A percentile compares a stretch with the other conserved stretches of the same genome.
Conservation (phyloP, 1,140 invertebrate species). For the Drosophila dunni region DNA sequence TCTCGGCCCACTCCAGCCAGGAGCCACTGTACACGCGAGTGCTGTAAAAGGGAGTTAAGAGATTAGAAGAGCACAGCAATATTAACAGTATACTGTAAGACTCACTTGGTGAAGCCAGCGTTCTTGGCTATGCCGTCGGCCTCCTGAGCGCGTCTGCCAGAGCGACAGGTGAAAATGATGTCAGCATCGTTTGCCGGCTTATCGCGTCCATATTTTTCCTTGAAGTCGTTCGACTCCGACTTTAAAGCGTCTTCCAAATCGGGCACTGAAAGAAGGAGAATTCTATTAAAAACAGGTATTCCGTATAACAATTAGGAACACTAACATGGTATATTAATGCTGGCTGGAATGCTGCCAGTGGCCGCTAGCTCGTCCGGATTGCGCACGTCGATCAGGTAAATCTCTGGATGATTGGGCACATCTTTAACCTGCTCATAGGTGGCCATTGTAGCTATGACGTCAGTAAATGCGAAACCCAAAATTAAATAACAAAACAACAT, state of each 20-base stretch:
- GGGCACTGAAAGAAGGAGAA: constrained; percentile 72
- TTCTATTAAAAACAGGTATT: not conserved
- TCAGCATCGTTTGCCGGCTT: constrained; percentile 85
- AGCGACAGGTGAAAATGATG: constrained; percentile 86
- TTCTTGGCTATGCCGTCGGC: constrained; percentile 85
- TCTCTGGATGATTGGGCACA: constrained; percentile 83
- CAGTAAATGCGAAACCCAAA: not conserved
- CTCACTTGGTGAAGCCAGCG: constrained; percentile 85
- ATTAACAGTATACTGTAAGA: not conserved
- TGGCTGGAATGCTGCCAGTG: constrained; percentile 88
- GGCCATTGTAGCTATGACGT: constrained; percentile 61
- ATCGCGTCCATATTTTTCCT: constrained; percentile 83
- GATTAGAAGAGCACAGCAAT: not conserved
- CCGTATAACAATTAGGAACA: not conserved
- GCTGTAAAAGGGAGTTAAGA: constrained; percentile 86
- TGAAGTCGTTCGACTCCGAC: constrained; percentile 85
- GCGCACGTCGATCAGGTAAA: constrained; percentile 89
- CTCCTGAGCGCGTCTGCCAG: constrained; percentile 85
- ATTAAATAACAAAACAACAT: not conserved
- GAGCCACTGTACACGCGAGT: constrained; percentile 94
- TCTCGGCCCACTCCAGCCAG: constrained; percentile 90
- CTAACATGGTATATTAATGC: constrained; percentile 90
- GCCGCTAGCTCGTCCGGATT: constrained; percentile 87
- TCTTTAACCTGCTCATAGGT: constrained; percentile 86
- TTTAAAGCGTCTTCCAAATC: constrained; percentile 83